Conservation (phyloP, 2,797 vertebrate species). For the Threskiornis aethiopicus region DNA sequence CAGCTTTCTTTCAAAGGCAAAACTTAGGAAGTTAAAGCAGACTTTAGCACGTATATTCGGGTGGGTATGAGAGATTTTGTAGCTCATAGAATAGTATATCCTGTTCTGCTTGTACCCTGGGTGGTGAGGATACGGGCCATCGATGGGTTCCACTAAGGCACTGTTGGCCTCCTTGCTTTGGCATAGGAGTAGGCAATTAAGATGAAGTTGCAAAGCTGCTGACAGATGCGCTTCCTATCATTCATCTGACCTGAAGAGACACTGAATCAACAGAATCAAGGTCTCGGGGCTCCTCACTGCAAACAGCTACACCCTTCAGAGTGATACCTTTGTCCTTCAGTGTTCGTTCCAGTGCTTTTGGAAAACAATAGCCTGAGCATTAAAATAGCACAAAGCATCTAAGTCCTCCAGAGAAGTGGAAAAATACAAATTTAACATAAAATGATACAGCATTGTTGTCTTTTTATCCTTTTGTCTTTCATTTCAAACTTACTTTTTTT, state of each 20-base stretch:
- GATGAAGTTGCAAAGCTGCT: slow-evolving; percentile 22
- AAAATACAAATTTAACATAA: not conserved
- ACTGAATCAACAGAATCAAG: slow-evolving; percentile 67
- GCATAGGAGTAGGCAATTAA: not conserved
- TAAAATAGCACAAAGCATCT: slow-evolving; percentile 45
- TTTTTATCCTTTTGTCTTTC: not conserved
- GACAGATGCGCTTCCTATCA: not conserved
- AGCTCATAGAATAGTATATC: not conserved
- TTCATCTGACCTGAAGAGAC: slow-evolving; percentile 47
- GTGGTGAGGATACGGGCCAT: not conserved
- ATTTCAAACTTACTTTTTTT: not conserved
- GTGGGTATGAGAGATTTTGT: not conserved
- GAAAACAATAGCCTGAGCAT: slow-evolving; percentile 30
- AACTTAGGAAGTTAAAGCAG: not conserved
- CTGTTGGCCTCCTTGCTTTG: not conserved
- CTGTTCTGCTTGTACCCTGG: not conserved
- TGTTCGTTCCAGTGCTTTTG: slow-evolving; percentile 34
- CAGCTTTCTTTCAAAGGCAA: not conserved
- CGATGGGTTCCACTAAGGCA: not conserved
- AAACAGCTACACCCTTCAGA: not conserved
- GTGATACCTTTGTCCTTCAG: slow-evolving; percentile 62
- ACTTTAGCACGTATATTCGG: not conserved
- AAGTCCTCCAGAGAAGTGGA: not conserved
- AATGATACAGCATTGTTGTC: not conserved
- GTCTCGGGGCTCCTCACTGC: not conserved